Evolutionary conservation across 2,113 vertebrate species (phyloP), one percentile per base, ranked within the genome.

Genomic region (Hemichromis elongatus): DNA sequence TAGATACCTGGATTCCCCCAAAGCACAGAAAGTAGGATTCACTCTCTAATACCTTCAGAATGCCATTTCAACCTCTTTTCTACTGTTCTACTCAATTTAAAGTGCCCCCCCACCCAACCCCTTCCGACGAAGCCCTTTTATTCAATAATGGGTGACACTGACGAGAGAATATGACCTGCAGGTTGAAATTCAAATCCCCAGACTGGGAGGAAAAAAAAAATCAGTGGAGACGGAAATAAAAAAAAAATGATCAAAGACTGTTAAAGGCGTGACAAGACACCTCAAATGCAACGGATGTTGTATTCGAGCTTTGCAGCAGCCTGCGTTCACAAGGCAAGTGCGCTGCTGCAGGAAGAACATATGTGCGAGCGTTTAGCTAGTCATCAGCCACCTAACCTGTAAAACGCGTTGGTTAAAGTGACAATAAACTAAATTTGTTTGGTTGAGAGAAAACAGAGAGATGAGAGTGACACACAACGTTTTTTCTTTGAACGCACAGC

Each of bases 21-120:
- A 86, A 93, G 89, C 91, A 91, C 81, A 90, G 90, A 93, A 87
- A 85, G 79, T 68, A 80, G 89, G 87, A 90, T 93, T 94, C 93
- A 30, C 84, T 70, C 85, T 78, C 87, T 92, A 94, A 93, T 90
- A 87, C 90, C 73, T 37, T 55, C 70, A 42, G 59, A 68, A 86
- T 93, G 86, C 88, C 88, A 88, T 90, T 94, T 92, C 68, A 84
- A 85, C 84, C 79, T 90, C 70, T 83, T 75, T 54, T 28, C 87
- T 77, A 50, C 89, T 82, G 83, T 55, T 88, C 59, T 83, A 79
- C 86, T 92, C 82, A 79, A 68, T 77, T 73, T 61, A 66, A 88
- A 90, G 91, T 78, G 87, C 84, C 54, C 68, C 68, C 66, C 12
- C 82, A 11, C 73, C 79, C 16, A 47, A 28, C 40, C 40, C 40